Evolutionary conservation across 2,113 vertebrate species (phyloP), one percentile per base, ranked within the genome.

Genomic region (Physeter macrocephalus): DNA sequence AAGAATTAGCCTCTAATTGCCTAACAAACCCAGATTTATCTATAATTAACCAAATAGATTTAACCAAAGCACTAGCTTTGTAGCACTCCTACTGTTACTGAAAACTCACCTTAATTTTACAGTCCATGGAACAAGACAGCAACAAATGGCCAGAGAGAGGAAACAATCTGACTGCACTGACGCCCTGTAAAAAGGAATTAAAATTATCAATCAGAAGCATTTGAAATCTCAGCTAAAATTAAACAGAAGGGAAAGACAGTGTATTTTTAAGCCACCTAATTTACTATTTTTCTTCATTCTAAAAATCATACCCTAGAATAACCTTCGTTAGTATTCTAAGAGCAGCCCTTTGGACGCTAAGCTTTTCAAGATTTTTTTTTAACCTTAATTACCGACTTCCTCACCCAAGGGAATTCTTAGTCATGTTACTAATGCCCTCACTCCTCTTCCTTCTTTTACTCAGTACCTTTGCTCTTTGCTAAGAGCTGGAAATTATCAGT

Each of bases 81-180:
- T 14, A 67, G 61, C 15, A 46, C 17, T 88, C 29, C 49, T 72
- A 29, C 52, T 85, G 43, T 77, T 20, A 95, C n/a, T 66, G 81
- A 97, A 74, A 96, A 92, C 98, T 98, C 97, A 99, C 99, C 99
- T 99, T 99, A 97, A 99, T 99, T 98, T 99, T 99, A 98, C 99
- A 99, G 98, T 99, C 99, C 99, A 99, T 99, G 94, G 99, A 99
- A 97, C 98, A 99, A 94, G 99, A 99, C 66, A 99, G 99, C 94
- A 99, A 97, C 62, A 99, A 98, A 97, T 99, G 99, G 74, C 99
- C 99, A 80, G 99, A 99, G 2, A 96, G 98, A n/a, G 99, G 99
- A 97, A 99, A 99, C 85, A 99, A 98, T 43, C 99, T 99, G 94
- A 99, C 99, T 6, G 99, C 99, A 96, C 99, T 99, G 99, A 99